Evolutionary conservation across 1,140 invertebrate species (phyloP).

Genomic region (Phenacoccus solenopsis): DNA sequence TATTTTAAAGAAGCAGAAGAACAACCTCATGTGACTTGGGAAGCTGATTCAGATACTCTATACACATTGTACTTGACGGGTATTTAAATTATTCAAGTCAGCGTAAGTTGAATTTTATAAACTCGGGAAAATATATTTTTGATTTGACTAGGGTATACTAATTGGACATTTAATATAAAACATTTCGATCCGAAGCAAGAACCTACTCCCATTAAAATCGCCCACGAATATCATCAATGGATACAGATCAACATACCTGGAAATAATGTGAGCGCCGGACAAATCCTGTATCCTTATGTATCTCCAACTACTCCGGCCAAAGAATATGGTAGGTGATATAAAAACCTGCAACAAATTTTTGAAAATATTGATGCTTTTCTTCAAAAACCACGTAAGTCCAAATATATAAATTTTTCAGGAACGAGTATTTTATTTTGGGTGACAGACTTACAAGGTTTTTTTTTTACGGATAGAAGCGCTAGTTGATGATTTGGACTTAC

Average conservation of each 20-base stretch:
- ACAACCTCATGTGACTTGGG: background rate
- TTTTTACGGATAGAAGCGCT: no score
- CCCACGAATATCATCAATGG: conserved; percentile 5
- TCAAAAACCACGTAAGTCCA: no score
- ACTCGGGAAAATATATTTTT: background rate
- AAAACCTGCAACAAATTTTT: no score
- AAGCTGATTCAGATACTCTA: background rate
- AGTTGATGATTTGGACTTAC: no score
- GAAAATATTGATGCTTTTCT: no score
- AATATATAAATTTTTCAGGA: no score
- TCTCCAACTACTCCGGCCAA: background rate
- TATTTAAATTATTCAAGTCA: background rate
- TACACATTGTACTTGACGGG: background rate
- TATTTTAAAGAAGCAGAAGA: background rate
- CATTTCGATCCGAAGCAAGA: background rate
- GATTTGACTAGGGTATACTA: background rate
- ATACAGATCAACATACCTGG: background rate
- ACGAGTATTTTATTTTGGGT: no score
- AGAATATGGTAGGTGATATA: background rate
- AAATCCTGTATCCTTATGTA: background rate
- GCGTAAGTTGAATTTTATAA: background rate
- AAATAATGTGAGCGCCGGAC: background rate
- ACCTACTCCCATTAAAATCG: background rate
- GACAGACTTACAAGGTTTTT: no score
- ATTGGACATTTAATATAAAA: background rate